These are phyloP conservation scores for Ormyrus labotus DNA, from an alignment of 2,888 invertebrate species.

Conservation along the genomic window DNA sequence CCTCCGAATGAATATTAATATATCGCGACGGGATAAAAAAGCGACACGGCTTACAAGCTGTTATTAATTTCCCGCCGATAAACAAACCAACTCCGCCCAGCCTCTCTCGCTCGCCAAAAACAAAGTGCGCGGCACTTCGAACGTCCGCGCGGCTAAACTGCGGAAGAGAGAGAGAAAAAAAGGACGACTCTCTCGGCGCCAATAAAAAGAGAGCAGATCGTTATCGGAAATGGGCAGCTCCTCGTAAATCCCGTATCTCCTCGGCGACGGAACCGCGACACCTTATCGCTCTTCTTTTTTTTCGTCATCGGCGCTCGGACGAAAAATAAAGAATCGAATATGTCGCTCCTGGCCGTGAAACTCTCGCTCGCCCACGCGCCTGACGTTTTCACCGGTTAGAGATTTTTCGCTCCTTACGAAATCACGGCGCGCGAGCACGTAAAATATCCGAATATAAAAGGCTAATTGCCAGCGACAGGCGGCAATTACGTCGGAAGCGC, in stretches of 20 bases:
- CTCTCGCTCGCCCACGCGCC: conserved; percentile 27
- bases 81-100: neutral
- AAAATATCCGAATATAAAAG: conserved; percentile 40
- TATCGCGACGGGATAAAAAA: neutral
- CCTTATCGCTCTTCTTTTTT: neutral
- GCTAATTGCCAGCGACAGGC: conserved; percentile 47
- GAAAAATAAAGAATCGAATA: conserved; percentile 9
- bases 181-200: no score
- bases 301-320: neutral
- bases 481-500: conserved; percentile 48
- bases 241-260: conserved; percentile 13
- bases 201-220: conserved; percentile 3
- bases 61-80: conserved; percentile 21
- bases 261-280: no score
- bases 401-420: conserved; percentile 16
- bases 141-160: neutral
- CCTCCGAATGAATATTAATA: conserved; percentile 17
- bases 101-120: neutral
- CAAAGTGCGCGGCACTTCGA: neutral
- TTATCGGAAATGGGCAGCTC: conserved; percentile 26
- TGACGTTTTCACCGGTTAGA: no score
- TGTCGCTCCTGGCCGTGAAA: conserved; percentile 46
- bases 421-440: neutral
- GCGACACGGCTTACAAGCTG: neutral
- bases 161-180: neutral